Percentiles rank a stretch among this genome's conserved stretches.
These are phyloP conservation scores for Pygmarrhopalites habei DNA, from an alignment of 1,140 invertebrate genomes.

Conservation along the genomic window DNA sequence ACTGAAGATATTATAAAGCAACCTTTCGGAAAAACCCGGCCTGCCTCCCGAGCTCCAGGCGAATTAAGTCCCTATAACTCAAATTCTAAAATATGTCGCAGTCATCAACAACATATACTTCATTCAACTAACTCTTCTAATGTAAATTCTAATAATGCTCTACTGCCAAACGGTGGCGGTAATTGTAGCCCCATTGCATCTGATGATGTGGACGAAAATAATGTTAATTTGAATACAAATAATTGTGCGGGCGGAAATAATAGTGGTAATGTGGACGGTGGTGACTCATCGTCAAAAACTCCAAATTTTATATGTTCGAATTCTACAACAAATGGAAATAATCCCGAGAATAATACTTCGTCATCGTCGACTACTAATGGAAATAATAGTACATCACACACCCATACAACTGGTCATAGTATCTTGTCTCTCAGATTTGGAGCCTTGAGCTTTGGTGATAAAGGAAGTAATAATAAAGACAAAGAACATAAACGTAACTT, in stretches of 20 bases:
- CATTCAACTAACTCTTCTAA: no score
- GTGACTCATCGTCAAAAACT: slow-evolving; percentile 5
- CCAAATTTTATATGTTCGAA: no score
- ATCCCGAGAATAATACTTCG: no score
- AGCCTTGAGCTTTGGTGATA: slow-evolving; percentile 44
- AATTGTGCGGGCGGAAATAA: no score
- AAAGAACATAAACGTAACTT: slow-evolving; percentile 69
- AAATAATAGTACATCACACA: slow-evolving; percentile 16
- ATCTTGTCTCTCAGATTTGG: slow-evolving; percentile 42
- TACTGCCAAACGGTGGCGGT: no score
- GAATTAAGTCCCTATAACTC: slow-evolving; percentile 24
- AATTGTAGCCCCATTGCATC: no score
- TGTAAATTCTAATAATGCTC: no score
- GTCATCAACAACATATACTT: no score
- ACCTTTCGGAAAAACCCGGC: slow-evolving; percentile 23
- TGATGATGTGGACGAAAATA: no score
- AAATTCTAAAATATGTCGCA: neutral
- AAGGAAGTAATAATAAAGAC: slow-evolving; percentile 48
- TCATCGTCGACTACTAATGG: slow-evolving; percentile 36
- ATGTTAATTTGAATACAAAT: no score
- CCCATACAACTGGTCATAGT: slow-evolving; percentile 41
- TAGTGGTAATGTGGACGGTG: no score
- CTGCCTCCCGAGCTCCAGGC: slow-evolving; percentile 26
- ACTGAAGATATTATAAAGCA: slow-evolving; percentile 82
- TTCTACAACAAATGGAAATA: no score